Base-by-base conservation (phyloP, 2,888 invertebrate species). In the Adineta ricciae region DNA sequence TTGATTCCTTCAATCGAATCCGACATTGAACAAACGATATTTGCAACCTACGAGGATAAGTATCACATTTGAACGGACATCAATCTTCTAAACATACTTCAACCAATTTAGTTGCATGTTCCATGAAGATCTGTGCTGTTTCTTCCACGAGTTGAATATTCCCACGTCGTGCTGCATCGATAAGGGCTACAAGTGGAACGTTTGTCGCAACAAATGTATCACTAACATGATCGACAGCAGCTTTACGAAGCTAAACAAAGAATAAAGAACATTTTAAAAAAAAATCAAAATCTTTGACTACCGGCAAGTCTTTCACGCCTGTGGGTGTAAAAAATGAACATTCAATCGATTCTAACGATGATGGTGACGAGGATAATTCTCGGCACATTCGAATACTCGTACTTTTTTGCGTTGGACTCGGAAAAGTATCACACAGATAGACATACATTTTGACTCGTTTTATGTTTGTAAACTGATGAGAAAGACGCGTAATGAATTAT, bases 1-100 rank as follows among this genome's bases (percentile, higher is more conserved):
- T 98, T 97, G 4, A 99, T 96, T 0, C 98, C 98, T 88, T 99
- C 98, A 88, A 96, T 96, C 90, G 98, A 97, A 90, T 94, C 95
- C 0, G 97, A 97, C 97, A 99, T 98, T 86, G 97, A 96, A 90
- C 98, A 99, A 0, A 97, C 97, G 64, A 84, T 72, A 27, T 78
- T 83, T 84, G 88, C 41, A 41, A 78, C 78, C 78, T 7, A 78
- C 38, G 2, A n/a, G 19, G 16, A 41, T 41, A 3, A n/a, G 2
- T 46, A 8, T 46, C 5, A 46, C 11, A 46, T 46, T 8, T 46
- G 46, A 46, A 46, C 11, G 11, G 46, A 46, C 11, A 46, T 46
- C 11, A 8, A 46, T 46, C 46, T n/a, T n/a, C n/a, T n/a, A n/a
- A n/a, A n/a, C 24, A 86, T 88, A 94, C 95, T 93, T 98, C 97